Conservation (phyloP, 1,140 invertebrate genomes). For the Drosophila arawakana region DNA sequence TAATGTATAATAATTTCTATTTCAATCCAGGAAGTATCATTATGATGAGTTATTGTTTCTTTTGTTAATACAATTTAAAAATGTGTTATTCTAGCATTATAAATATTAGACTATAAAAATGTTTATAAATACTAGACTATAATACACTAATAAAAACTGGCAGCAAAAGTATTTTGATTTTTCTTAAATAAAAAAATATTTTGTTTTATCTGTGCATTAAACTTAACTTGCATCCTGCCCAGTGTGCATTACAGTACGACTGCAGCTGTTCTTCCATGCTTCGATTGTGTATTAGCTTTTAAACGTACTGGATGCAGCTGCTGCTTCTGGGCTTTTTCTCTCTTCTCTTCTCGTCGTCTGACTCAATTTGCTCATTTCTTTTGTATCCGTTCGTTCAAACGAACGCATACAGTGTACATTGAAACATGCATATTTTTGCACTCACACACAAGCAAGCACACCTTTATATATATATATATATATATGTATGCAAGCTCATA, state of each 20-base stretch:
- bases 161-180: too few relatives aligned
- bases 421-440: neutral
- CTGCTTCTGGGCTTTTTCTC: constrained; percentile 19
- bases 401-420: constrained; percentile 19
- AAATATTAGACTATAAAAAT: too few relatives aligned
- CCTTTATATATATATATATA: neutral
- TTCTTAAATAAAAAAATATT: too few relatives aligned
- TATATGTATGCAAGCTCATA: neutral
- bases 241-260: constrained; percentile 1
- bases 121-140: too few relatives aligned
- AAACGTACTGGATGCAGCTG: constrained; percentile 25
- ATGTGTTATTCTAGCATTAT: too few relatives aligned
- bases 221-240: neutral
- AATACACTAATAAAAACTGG: too few relatives aligned
- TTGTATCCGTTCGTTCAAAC: constrained; percentile 33
- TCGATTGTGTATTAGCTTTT: constrained; percentile 46
- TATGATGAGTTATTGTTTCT: too few relatives aligned
- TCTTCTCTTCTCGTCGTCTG: constrained; percentile 36
- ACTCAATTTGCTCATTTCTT: constrained; percentile 38
- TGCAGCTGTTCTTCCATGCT: constrained; percentile 40
- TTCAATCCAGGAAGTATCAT: too few relatives aligned
- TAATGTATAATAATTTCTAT: too few relatives aligned
- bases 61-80: too few relatives aligned
- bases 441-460: neutral
- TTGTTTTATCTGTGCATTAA: neutral